Base-by-base conservation (phyloP, 64 coral and sea anemone genomes). In the Montipora capricornis region DNA sequence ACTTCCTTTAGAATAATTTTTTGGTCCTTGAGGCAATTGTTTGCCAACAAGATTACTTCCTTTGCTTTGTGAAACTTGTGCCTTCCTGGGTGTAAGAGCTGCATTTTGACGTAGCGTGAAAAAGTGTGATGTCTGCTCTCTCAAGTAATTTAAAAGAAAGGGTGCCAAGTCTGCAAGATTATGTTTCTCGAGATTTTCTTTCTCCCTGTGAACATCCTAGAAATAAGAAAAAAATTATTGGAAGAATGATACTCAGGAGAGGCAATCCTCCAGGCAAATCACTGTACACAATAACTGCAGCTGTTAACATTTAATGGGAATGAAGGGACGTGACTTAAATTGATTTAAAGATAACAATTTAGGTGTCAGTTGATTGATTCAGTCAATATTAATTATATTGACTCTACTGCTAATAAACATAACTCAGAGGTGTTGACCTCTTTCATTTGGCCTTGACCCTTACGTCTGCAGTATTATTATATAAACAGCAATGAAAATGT, bases 131-230 rank as follows among this genome's bases (percentile, higher is more conserved):
- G 98, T 88, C 24, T 94, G 90, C 16, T 99, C 98, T 77, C 95
- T 93, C 37, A 99, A 76, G 53, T 94, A 99, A 57, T 99, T 96
- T 16, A 99, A 70, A 80, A 99, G 93, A 81, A 92, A 99, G 19
- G 95, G 89, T 5, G 96, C 75, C 77, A 99, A 92, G 52, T 96
- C 98, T 76, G 95, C 19, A 68, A 84, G 60, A 57, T 14, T 94
- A 20, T 22, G 17, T 77, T 71, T 12, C 47, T 69, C 22, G 16
- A 85, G 17, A 9, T 49, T 70, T 70, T 71, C 46, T 3, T 49
- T 50, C 66, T 85, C 82, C 26, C 78, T 14, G 4, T 11, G 4
- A 14, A 61, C 60, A 90, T 52, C 1, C 81, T 92, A 44, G 2
- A 49, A 85, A 68, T 51, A 47, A 87, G 9, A 19, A 4, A 81